A percentile compares a stretch with the other conserved stretches of the same genome.
These are phyloP conservation scores for Chaetodon trifascialis DNA, from an alignment of 2,113 vertebrate species.

Conservation along the genomic window DNA sequence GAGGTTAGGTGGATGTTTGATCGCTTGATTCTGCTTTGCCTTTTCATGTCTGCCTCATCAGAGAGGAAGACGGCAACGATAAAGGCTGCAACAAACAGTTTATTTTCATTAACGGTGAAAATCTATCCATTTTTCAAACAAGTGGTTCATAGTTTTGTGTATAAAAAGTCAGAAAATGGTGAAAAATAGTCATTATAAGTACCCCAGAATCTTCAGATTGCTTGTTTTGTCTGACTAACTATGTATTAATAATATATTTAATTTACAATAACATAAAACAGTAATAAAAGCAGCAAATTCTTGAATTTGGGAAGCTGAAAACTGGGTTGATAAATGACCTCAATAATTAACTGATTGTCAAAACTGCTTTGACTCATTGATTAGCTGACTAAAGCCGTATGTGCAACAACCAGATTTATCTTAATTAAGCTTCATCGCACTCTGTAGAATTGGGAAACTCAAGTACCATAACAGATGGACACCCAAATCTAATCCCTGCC, in stretches of 20 bases:
- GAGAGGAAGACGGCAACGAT: background rate
- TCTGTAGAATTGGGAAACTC: conserved; percentile 17
- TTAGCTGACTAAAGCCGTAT: background rate
- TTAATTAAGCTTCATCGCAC: conserved; percentile 49
- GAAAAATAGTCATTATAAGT: background rate
- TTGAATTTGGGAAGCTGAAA: background rate
- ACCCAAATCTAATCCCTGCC: conserved; percentile 19
- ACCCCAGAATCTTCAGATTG: background rate
- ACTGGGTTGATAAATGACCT: background rate
- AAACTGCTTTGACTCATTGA: background rate
- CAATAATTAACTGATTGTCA: background rate
- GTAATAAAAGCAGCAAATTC: background rate
- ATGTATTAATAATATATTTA: background rate
- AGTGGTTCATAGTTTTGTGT: background rate
- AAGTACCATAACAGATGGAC: conserved; percentile 52
- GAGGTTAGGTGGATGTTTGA: conserved; percentile 17
- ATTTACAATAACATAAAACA: background rate
- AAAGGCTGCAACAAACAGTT: background rate
- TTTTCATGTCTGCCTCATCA: conserved; percentile 2
- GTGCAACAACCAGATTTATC: conserved; percentile 33
- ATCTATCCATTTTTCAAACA: background rate
- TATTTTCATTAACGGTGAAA: background rate
- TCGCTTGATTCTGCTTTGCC: conserved; percentile 1
- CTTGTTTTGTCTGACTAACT: background rate
- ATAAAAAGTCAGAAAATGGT: background rate